Percentiles rank a stretch among this genome's conserved stretches.
These are phyloP conservation scores for Chloropsis hardwickii DNA, from an alignment of 2,113 vertebrate species.

Conservation along the genomic window DNA sequence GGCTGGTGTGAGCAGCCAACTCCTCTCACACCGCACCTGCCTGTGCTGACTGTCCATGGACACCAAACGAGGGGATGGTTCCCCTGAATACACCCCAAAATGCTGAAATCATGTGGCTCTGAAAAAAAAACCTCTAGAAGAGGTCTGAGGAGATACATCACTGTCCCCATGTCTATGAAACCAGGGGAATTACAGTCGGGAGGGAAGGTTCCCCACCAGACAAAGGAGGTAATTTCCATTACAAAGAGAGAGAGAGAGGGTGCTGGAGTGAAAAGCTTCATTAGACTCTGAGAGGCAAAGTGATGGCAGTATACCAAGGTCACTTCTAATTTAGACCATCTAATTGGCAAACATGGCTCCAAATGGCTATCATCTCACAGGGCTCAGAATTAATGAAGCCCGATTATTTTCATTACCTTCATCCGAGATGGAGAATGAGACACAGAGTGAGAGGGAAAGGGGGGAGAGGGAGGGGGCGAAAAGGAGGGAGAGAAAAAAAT, in stretches of 20 bases:
- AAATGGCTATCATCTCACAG: conserved; percentile 96
- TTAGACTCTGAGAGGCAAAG: conserved; percentile 85
- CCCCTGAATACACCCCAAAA: not conserved
- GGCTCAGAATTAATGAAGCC: conserved; percentile 96
- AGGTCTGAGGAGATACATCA: conserved; percentile 14
- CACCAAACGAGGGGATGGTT: fast-evolving
- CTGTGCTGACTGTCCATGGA: not conserved
- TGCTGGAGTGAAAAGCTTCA: conserved; percentile 87
- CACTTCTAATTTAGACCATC: conserved; percentile 97
- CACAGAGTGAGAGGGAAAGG: conserved; percentile 63
- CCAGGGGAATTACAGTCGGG: not conserved
- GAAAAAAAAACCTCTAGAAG: conserved; percentile 6
- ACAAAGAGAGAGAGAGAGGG: conserved; percentile 82
- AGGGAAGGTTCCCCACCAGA: conserved; percentile 65
- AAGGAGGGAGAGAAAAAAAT: conserved; percentile 46
- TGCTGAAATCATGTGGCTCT: not conserved
- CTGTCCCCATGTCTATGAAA: conserved; percentile 23
- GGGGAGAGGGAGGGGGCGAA: conserved; percentile 18
- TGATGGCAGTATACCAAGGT: conserved; percentile 92
- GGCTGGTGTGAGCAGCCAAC: not conserved
- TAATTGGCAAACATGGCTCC: conserved; percentile 99
- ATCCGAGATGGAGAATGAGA: conserved; percentile 88
- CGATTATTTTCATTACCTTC: conserved; percentile 97
- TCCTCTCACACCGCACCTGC: not conserved
- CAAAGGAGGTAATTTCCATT: conserved; percentile 81